These are phyloP conservation scores for Holothuria leucospilota DNA, from an alignment of 53 echinoderm and acorn worm genomes.

Conservation along the genomic window DNA sequence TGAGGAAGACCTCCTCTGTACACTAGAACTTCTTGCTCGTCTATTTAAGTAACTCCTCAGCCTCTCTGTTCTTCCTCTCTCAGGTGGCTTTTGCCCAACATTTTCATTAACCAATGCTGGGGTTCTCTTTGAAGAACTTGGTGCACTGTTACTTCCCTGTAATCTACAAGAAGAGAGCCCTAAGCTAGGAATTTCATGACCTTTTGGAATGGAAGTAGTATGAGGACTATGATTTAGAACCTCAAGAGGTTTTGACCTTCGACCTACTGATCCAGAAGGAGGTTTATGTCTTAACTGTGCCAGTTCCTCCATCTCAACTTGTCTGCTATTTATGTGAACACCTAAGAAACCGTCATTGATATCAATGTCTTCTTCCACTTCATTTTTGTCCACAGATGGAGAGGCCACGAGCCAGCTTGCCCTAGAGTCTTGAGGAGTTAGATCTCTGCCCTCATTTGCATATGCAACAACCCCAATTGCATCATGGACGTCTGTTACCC, in stretches of 20 bases:
- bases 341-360: no score
- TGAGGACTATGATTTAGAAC: constrained; percentile 17
- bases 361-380: not conserved
- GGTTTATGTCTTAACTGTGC: constrained; percentile 48
- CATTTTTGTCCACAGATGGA: not conserved
- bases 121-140: not conserved
- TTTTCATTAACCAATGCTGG: not conserved
- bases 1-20: constrained; percentile 51
- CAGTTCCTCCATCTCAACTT: not conserved
- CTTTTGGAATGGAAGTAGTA: constrained; percentile 56
- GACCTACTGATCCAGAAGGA: constrained; percentile 35
- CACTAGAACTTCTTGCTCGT: constrained; percentile 68
- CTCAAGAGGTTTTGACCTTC: constrained; percentile 19
- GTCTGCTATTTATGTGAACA: not conserved
- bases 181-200: constrained; percentile 7
- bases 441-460: not conserved
- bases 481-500: not conserved
- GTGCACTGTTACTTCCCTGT: constrained; percentile 4
- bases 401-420: not conserved
- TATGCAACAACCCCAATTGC: constrained; percentile 16
- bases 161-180: not conserved
- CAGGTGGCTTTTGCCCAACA: constrained; percentile 15
- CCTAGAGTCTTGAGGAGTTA: not conserved
- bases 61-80: constrained; percentile 19
- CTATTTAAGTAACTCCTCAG: constrained; percentile 9